These are phyloP conservation scores for Trematomus bernacchii DNA, from an alignment of 2,797 vertebrate species.

Conservation along the genomic window DNA sequence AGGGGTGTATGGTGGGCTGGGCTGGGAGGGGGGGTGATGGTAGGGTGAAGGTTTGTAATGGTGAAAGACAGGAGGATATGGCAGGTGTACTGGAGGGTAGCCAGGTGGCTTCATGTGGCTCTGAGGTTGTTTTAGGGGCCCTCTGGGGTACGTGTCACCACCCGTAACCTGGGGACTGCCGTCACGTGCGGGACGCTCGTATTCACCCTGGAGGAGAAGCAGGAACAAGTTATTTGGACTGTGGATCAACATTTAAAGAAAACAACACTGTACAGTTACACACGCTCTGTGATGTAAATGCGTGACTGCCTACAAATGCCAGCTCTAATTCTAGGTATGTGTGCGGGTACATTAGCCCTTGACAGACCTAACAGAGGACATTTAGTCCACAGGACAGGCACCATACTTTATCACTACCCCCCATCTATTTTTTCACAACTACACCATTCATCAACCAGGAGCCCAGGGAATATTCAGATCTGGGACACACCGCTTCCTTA, in stretches of 20 bases:
- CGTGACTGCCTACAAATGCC: not conserved
- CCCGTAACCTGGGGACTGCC: conserved; percentile 90
- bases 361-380: conserved; percentile 48
- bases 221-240: not conserved
- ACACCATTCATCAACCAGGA: conserved; percentile 63
- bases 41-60: conserved; percentile 92
- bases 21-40: conserved; percentile 91
- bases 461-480: conserved; percentile 49
- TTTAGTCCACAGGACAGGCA: conserved; percentile 45
- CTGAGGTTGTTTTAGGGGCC: conserved; percentile 96
- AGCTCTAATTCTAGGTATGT: conserved; percentile 14
- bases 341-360: conserved; percentile 23
- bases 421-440: conserved; percentile 37
- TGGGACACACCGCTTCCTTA: conserved; percentile 54
- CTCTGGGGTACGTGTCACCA: conserved; percentile 93
- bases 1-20: conserved; percentile 91
- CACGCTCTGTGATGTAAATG: not conserved
- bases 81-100: conserved; percentile 89
- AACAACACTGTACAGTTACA: not conserved
- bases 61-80: conserved; percentile 92
- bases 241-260: not conserved
- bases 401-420: conserved; percentile 60
- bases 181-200: conserved; percentile 91
- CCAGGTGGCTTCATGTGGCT: conserved; percentile 90
- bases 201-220: conserved; percentile 88